phyloP scores from a whole-genome alignment of 2,797 vertebrate species.

The Oreochromis grahami region DNA sequence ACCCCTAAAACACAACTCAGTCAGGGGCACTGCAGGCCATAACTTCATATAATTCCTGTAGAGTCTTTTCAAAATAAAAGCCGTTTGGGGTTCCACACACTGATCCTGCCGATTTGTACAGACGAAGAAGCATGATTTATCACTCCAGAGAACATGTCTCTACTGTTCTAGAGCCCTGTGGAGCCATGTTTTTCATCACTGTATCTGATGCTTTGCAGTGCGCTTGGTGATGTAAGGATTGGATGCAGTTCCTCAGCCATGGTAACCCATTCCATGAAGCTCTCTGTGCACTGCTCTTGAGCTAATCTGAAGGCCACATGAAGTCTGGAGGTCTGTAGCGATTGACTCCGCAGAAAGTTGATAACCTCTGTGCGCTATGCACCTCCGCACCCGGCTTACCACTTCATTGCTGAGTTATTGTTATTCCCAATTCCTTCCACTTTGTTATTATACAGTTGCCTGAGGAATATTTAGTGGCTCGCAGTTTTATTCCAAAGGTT shows the following conservation, averaged over 20 bases:
- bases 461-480: neutral
- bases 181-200: neutral
- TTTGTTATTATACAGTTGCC: neutral
- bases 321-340: neutral
- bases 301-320: neutral
- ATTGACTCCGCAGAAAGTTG: neutral
- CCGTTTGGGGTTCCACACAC: neutral
- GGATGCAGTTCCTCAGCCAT: neutral
- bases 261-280: neutral
- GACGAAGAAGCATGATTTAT: neutral
- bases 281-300: neutral
- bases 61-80: neutral
- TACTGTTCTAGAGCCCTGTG: neutral
- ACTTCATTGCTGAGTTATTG: neutral
- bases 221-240: neutral
- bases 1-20: neutral
- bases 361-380: neutral
- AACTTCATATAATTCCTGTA: neutral
- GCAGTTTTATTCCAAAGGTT: neutral
- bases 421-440: neutral
- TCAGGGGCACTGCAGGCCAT: neutral
- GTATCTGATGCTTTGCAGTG: neutral
- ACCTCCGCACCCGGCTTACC: neutral
- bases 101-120: neutral
- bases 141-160: neutral